Evolutionary conservation across 2,113 vertebrate genomes (phyloP), one percentile per base, ranked within the genome.

Genomic region (Phalacrocorax brasilianus): DNA sequence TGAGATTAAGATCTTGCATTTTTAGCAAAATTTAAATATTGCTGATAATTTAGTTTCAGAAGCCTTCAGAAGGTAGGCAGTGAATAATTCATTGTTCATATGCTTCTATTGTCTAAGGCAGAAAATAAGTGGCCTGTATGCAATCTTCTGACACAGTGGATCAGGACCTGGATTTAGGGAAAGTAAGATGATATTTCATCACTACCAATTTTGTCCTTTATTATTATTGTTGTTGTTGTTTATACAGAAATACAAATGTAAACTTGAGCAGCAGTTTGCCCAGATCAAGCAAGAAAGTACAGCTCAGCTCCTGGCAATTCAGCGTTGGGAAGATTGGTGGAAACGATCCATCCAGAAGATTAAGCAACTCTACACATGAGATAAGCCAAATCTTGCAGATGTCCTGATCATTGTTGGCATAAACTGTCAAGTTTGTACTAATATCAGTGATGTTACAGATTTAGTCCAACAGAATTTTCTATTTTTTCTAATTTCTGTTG

Each of bases 291-390:
- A 91, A 53, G 97, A 98, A 75, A 95, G 56, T 15, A 16, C 61
- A 18, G 80, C 93, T 74, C 94, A 95, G 45, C 88, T 97, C 20
- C 58, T 62, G 62, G 40, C 66, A 19, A 15, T 74, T 35, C 93
- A 93, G 49, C 85, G 17, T 15, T 98, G 97, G 98, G 68, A 62
- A 32, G 67, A 84, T 0, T 97, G 97, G 97, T 98, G 97, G 98
- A 67, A 84, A 35, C 72, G 52, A 13, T 97, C 97, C 2, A 8
- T 98, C 40, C 75, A 38, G 24, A 98, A 97, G 85, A 97, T 98
- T 58, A 96, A 97, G 38, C 65, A 59, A 8, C 66, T 97, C 27
- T 98, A 98, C 50, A 3, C 21, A 11, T 97, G 75, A 95, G 30
- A 59, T 52, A 59, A 49, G 20, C 5, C 62, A 12, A 5, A 13